Percentiles rank a stretch among this genome's conserved stretches.
Evolutionary conservation across 2,113 vertebrate genomes (phyloP).

Genomic region (Xenopus borealis): DNA sequence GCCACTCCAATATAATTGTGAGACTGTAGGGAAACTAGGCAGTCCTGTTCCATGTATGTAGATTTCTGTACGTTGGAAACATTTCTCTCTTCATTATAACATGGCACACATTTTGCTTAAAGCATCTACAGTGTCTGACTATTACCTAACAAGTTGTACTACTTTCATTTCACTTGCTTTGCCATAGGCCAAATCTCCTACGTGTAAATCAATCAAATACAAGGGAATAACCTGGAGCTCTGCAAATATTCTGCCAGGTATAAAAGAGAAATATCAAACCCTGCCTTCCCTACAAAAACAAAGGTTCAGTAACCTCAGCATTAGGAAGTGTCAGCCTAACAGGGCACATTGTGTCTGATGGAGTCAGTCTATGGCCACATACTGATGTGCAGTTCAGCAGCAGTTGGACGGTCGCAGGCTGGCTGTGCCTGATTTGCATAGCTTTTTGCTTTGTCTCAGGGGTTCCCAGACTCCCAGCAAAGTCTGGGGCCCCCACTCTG

Average conservation of each 20-base stretch:
- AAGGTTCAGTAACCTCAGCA: neutral
- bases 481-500: neutral
- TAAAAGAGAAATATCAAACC: no score
- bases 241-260: constrained; percentile 69
- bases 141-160: constrained; percentile 91
- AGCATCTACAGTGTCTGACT: constrained; percentile 91
- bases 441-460: no score
- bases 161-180: constrained; percentile 97
- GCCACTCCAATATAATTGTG: constrained; percentile 48
- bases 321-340: no score
- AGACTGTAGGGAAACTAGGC: constrained; percentile 55
- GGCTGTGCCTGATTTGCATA: no score
- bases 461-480: no score
- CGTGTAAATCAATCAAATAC: constrained; percentile 84
- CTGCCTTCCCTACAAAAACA: neutral
- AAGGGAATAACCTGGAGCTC: constrained; percentile 94
- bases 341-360: no score
- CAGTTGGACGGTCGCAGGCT: no score
- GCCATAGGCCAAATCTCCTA: constrained; percentile 93
- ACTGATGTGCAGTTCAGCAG: no score
- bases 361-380: no score
- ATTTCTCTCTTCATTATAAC: constrained; percentile 94
- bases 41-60: constrained; percentile 79
- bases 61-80: constrained; percentile 88
- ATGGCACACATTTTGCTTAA: constrained; percentile 84